phyloP scores from a whole-genome alignment of 2,113 vertebrate species.

The Heterotis niloticus region DNA sequence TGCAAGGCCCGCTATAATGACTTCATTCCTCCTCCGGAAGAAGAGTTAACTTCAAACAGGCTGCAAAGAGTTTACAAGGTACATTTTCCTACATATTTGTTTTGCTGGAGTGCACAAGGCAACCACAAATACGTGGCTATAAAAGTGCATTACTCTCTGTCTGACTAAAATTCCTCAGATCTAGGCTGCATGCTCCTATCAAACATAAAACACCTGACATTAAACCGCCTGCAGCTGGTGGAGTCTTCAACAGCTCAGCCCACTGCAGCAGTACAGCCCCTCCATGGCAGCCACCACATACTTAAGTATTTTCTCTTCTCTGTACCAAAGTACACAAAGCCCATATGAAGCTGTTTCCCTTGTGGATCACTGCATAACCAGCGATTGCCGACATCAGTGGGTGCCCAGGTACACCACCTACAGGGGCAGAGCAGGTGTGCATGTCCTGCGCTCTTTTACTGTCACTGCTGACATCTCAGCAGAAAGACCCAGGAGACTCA shows the following conservation, averaged over 20 bases:
- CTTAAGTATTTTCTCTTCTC: background rate
- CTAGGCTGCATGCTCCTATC: constrained; percentile 52
- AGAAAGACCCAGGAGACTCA: background rate
- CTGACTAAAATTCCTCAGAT: constrained; percentile 50
- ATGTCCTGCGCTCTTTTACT: background rate
- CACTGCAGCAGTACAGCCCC: too few species aligned
- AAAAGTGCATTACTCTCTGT: constrained; percentile 52
- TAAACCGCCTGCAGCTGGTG: constrained; percentile 50
- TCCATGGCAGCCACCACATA: background rate
- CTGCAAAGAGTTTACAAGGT: constrained; percentile 41
- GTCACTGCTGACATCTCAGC: background rate
- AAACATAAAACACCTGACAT: constrained; percentile 54
- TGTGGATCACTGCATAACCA: background rate
- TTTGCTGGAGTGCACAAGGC: constrained; percentile 48
- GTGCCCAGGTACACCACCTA: background rate
- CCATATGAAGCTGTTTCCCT: background rate
- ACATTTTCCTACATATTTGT: constrained; percentile 50
- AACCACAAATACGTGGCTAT: constrained; percentile 57
- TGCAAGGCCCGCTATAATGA: constrained; percentile 36
- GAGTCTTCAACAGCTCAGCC: constrained; percentile 17
- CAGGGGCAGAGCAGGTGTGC: too few species aligned
- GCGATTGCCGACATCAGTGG: background rate
- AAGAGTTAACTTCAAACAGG: constrained; percentile 42
- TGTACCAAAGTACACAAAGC: background rate
- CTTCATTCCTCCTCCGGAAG: constrained; percentile 14